Percentiles rank a stretch among this genome's conserved stretches.
Conservation (phyloP, 2,888 invertebrate species). For the Zootermopsis nevadensis region DNA sequence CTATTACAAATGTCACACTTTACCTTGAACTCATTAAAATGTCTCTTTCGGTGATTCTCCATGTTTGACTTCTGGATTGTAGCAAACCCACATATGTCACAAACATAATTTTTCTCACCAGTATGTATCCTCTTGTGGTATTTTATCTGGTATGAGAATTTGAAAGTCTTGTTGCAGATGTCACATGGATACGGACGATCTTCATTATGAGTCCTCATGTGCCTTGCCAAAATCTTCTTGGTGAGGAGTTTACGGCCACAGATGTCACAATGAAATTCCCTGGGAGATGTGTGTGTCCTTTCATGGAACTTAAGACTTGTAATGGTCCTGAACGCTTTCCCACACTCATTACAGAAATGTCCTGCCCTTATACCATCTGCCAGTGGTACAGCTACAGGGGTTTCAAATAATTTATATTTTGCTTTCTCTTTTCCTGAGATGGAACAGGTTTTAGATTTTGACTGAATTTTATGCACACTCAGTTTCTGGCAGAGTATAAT, state of each 20-base stretch:
- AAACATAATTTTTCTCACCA: conserved; percentile 62
- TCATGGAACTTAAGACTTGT: conserved; percentile 68
- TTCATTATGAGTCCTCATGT: neutral
- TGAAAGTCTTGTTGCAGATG: conserved; percentile 56
- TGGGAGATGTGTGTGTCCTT: conserved; percentile 62
- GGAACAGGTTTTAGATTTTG: neutral
- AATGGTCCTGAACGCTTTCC: conserved; percentile 54
- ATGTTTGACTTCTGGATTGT: conserved; percentile 46
- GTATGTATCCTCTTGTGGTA: conserved; percentile 62
- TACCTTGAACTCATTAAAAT: conserved; percentile 43
- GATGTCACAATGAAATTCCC: neutral
- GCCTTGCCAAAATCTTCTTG: neutral
- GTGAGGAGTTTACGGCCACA: neutral
- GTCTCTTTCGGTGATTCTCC: conserved; percentile 46
- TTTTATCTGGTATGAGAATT: conserved; percentile 15
- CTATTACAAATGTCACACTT: conserved; percentile 47
- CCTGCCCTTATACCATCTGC: neutral
- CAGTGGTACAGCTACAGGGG: too few relatives aligned
- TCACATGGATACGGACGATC: conserved; percentile 55
- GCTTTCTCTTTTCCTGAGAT: neutral
- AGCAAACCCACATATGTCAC: conserved; percentile 58
- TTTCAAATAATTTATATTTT: neutral
- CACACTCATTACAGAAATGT: conserved; percentile 68
- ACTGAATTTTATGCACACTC: neutral
- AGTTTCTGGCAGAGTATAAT: neutral